Evolutionary conservation across 2,888 invertebrate genomes (phyloP).

Genomic region (Troides aeacus): DNA sequence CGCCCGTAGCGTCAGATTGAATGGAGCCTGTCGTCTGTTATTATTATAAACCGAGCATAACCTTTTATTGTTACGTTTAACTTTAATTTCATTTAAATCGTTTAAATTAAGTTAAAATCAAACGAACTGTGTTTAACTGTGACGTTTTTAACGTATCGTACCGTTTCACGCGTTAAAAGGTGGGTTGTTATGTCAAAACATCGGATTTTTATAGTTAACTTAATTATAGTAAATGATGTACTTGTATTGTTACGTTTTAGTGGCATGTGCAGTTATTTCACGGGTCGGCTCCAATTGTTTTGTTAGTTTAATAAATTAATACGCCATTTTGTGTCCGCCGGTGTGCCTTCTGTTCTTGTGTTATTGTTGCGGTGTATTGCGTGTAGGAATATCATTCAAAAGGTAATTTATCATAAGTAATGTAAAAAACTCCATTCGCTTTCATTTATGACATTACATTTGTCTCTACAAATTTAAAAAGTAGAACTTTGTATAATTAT

Average conservation of each 20-base stretch:
- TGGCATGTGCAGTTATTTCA: slow-evolving; percentile 73
- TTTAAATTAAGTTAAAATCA: slow-evolving; percentile 44
- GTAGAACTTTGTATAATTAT: too few species aligned
- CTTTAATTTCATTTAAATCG: slow-evolving; percentile 56
- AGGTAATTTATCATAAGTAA: slow-evolving; percentile 15
- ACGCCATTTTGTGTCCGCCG: slow-evolving; percentile 64
- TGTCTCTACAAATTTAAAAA: too few species aligned
- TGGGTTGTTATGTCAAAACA: slow-evolving; percentile 65
- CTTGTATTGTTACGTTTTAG: slow-evolving; percentile 56
- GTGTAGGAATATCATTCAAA: slow-evolving; percentile 18
- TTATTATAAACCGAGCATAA: slow-evolving; percentile 65
- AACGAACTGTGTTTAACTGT: slow-evolving; percentile 33
- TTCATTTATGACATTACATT: too few species aligned
- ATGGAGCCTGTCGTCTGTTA: slow-evolving; percentile 56
- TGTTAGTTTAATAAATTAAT: slow-evolving; percentile 54
- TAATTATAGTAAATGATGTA: slow-evolving; percentile 64
- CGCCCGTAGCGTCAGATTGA: slow-evolving; percentile 38
- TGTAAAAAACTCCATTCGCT: background rate
- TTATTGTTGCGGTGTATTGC: slow-evolving; percentile 21
- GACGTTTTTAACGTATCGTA: slow-evolving; percentile 31
- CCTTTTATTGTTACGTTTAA: slow-evolving; percentile 66
- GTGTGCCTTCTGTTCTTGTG: slow-evolving; percentile 33
- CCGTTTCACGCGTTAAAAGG: slow-evolving; percentile 45
- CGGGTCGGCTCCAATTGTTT: slow-evolving; percentile 67
- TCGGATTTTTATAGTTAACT: slow-evolving; percentile 45